Evolutionary conservation across 2,113 vertebrate genomes (phyloP).

Genomic region (Microcebus murinus): DNA sequence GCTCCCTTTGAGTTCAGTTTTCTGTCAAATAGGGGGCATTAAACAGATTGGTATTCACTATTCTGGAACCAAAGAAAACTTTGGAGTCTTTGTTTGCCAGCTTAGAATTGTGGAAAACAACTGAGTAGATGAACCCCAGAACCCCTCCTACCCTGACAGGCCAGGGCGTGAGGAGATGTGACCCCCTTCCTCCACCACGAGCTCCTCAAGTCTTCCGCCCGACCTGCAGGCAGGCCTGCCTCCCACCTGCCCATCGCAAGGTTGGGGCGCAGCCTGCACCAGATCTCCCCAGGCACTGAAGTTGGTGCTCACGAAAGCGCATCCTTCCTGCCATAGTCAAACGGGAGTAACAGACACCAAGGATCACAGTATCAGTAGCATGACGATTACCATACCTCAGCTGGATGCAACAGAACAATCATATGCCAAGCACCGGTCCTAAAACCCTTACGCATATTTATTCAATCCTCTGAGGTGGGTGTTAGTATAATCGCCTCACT

Average conservation of each 20-base stretch:
- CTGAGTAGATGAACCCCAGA: not conserved
- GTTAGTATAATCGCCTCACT: not conserved
- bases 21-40: not conserved
- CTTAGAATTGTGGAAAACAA: not conserved
- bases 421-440: not conserved
- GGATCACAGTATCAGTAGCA: not conserved
- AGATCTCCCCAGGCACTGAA: not conserved
- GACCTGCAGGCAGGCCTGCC: fast-evolving
- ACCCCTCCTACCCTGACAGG: not conserved
- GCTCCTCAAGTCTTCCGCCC: not conserved
- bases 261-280: not conserved
- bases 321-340: not conserved
- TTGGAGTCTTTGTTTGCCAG: not conserved
- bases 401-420: not conserved
- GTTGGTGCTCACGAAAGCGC: not conserved
- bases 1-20: not conserved
- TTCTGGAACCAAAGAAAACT: not conserved
- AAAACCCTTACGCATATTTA: not conserved
- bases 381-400: fast-evolving
- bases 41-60: not conserved
- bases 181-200: not conserved
- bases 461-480: no score
- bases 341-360: not conserved
- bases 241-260: not conserved
- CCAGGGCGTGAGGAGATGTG: fast-evolving